Evolutionary conservation across 2,888 invertebrate species (phyloP).

Genomic region (Zeuzera pyrina): DNA sequence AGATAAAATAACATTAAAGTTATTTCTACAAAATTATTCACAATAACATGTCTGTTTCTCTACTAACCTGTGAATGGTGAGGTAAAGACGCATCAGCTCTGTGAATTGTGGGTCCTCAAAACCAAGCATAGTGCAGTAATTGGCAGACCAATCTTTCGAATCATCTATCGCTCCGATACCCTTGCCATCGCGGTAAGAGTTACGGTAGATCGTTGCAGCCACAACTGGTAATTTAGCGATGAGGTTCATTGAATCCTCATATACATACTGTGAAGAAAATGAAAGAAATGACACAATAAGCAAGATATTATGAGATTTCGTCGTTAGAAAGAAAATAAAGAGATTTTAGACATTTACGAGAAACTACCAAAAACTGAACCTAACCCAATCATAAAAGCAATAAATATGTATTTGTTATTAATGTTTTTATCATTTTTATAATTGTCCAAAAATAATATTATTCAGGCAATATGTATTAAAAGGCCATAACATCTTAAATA

Average conservation of each 20-base stretch:
- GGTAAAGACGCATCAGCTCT: constrained; percentile 93
- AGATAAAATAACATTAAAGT: no score
- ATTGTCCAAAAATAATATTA: no score
- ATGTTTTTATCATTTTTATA: no score
- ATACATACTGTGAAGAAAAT: constrained; percentile 77
- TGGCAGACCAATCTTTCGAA: constrained; percentile 93
- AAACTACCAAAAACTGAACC: no score
- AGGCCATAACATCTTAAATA: no score
- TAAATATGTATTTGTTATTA: constrained; percentile 1
- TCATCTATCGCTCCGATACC: constrained; percentile 91
- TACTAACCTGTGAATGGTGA: constrained; percentile 86
- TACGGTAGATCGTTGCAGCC: constrained; percentile 95
- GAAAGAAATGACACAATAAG: constrained; percentile 3
- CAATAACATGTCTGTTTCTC: no score
- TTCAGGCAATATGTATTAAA: no score
- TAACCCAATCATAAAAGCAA: neutral
- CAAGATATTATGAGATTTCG: no score
- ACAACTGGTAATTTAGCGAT: constrained; percentile 96
- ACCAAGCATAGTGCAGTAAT: constrained; percentile 93
- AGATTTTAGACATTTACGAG: no score
- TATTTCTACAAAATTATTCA: no score
- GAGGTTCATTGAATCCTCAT: constrained; percentile 95
- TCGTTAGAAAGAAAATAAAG: no score
- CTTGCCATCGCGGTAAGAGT: constrained; percentile 87
- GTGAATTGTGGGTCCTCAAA: constrained; percentile 88